phyloP scores from a whole-genome alignment of 2,113 vertebrate genomes.

The Paramisgurnus dabryanus region DNA sequence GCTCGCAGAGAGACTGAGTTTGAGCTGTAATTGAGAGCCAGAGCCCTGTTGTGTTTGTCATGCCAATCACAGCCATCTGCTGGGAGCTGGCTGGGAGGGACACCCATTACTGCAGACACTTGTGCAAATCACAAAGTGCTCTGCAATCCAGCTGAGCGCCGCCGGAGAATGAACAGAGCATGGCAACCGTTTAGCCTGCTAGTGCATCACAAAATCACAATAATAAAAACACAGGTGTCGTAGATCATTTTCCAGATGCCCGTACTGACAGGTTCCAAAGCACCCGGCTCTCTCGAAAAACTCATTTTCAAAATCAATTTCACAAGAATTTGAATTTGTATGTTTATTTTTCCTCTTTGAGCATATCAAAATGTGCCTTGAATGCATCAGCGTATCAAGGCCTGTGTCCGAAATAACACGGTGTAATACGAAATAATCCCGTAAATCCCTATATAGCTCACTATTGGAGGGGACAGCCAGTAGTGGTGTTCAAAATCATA shows the following conservation, averaged over 20 bases:
- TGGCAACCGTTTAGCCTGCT: conserved; percentile 16
- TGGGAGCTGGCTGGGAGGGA: conserved; percentile 54
- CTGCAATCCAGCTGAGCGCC: conserved; percentile 50
- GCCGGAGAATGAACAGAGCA: conserved; percentile 12
- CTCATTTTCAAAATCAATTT: not conserved
- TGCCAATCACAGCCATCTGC: conserved; percentile 59
- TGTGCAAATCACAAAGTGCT: conserved; percentile 57
- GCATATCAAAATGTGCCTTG: too few relatives aligned
- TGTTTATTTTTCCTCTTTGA: too few relatives aligned
- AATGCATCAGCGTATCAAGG: too few relatives aligned
- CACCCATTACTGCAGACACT: conserved; percentile 58
- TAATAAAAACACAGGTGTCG: not conserved
- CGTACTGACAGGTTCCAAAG: not conserved
- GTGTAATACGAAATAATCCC: too few relatives aligned
- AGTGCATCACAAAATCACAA: conserved; percentile 5
- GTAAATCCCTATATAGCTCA: too few relatives aligned
- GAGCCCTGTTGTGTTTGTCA: conserved; percentile 62
- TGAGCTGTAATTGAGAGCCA: conserved; percentile 60
- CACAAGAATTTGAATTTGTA: not conserved
- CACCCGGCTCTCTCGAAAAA: not conserved
- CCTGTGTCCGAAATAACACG: too few relatives aligned
- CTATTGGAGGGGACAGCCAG: too few relatives aligned
- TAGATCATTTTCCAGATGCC: not conserved
- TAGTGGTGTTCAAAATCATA: too few relatives aligned
- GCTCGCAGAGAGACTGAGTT: conserved; percentile 49